Evolutionary conservation across 1,140 invertebrate species (phyloP).

Genomic region (Atopsyche davidsoni): DNA sequence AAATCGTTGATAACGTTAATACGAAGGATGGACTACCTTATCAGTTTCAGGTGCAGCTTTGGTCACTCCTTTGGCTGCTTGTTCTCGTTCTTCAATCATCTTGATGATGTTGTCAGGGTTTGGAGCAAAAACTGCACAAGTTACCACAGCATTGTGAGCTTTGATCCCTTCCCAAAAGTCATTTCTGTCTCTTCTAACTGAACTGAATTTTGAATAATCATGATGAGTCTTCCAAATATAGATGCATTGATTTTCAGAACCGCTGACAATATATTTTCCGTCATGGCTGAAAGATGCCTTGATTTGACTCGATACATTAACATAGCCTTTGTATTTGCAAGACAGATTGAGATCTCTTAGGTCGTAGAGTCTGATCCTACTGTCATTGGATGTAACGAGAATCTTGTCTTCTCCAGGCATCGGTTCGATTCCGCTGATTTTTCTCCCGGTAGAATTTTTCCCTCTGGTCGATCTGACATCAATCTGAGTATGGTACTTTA

Average conservation of each 20-base stretch:
- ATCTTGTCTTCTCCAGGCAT: slow-evolving; percentile 97
- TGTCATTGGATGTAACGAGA: slow-evolving; percentile 97
- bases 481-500: slow-evolving; percentile 98
- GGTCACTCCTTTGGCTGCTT: slow-evolving; percentile 39
- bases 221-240: slow-evolving; percentile 97
- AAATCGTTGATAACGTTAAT: neutral
- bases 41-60: slow-evolving; percentile 31
- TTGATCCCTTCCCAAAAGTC: slow-evolving; percentile 98
- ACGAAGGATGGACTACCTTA: slow-evolving; percentile 18
- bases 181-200: slow-evolving; percentile 89
- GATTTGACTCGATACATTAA: slow-evolving; percentile 95
- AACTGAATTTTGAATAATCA: slow-evolving; percentile 92
- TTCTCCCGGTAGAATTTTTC: slow-evolving; percentile 88
- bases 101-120: slow-evolving; percentile 88
- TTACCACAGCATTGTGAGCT: slow-evolving; percentile 93
- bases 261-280: slow-evolving; percentile 94
- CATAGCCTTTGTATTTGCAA: slow-evolving; percentile 94
- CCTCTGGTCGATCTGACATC: slow-evolving; percentile 90
- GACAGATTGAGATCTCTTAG: slow-evolving; percentile 91
- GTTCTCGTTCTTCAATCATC: slow-evolving; percentile 60
- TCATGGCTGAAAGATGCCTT: slow-evolving; percentile 95
- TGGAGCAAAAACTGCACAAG: slow-evolving; percentile 94
- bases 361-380: slow-evolving; percentile 93
- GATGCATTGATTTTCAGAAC: slow-evolving; percentile 96
- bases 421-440: slow-evolving; percentile 96